Conservation (phyloP, 2,113 vertebrate genomes). For the Todiramphus saurophagus region DNA sequence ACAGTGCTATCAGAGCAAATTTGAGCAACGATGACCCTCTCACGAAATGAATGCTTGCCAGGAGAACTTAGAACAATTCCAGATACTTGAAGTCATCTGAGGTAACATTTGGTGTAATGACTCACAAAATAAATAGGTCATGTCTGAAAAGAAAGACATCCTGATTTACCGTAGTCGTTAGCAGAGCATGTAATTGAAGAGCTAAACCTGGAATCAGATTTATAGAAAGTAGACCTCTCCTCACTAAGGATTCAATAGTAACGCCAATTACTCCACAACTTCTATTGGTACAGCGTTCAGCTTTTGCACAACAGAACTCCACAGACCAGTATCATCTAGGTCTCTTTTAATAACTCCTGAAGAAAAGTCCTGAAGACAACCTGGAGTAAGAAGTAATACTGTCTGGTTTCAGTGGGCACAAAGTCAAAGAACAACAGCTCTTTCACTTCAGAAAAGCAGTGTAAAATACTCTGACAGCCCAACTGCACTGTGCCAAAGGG, state of each 20-base stretch:
- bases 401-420: slow-evolving; percentile 13
- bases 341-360: neutral
- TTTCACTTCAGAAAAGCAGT: neutral
- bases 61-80: neutral
- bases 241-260: neutral
- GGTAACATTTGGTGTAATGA: slow-evolving; percentile 1
- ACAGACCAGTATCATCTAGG: neutral
- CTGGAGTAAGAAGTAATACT: neutral
- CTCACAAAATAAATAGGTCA: slow-evolving; percentile 14
- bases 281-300: neutral
- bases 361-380: neutral
- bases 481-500: neutral
- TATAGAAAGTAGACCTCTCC: neutral
- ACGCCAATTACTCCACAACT: neutral
- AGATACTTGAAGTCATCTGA: slow-evolving; percentile 16
- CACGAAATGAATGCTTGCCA: neutral
- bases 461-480: neutral
- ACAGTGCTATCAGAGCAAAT: neutral
- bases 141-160: neutral
- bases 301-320: neutral
- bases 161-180: neutral
- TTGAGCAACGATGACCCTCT: neutral
- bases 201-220: neutral
- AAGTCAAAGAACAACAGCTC: slow-evolving; percentile 22
- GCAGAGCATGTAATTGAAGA: neutral